Base-by-base conservation (phyloP, 2,797 vertebrate genomes). In the Sus cebifrons region DNA sequence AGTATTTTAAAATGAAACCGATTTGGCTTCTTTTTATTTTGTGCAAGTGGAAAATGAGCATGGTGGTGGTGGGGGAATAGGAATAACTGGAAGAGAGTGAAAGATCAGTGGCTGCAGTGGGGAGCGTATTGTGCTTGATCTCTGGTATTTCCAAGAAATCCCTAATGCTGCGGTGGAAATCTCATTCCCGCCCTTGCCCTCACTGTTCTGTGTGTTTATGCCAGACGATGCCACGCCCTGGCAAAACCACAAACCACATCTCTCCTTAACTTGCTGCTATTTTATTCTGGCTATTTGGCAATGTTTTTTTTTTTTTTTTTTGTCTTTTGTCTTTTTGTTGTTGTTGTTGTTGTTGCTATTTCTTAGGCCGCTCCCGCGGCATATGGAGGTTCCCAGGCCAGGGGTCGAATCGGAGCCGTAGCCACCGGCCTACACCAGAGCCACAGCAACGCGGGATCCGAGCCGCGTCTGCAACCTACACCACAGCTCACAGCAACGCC, bases 1-100 rank as follows among this genome's bases (percentile, higher is more conserved):
- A 89, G 92, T 58, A 88, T 58, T 91, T 83, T 71, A 97, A 98
- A 96, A 83, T 29, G 32, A 95, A 98, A 96, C 27, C 70, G 96
- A 65, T 97, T 95, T 98, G 89, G 77, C 18, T 73, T 89, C 86
- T 89, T 90, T 83, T 78, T 89, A 79, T 60, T 86, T 91, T 95
- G 52, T 86, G 29, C 13, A 40, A 78, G 49, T 12, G 3, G 65
- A 67, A 91, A 89, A 54, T 73, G 13, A 95, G 27, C 49, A 77
- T 23, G 44, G 44, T 5, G 29, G 12, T 9, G 10, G 36, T 36
- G 36, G 29, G n/a, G 20, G 98, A 98, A 78, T 9, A 74, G 18
- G 21, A 89, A 68, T 91, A 20, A 75, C 29, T 15, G 40, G 60
- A 89, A 89, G 58, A 29, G 36, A 36, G 56, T 36, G 52, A 73